Conservation (phyloP, 1,140 invertebrate species). For the Solen grandis region DNA sequence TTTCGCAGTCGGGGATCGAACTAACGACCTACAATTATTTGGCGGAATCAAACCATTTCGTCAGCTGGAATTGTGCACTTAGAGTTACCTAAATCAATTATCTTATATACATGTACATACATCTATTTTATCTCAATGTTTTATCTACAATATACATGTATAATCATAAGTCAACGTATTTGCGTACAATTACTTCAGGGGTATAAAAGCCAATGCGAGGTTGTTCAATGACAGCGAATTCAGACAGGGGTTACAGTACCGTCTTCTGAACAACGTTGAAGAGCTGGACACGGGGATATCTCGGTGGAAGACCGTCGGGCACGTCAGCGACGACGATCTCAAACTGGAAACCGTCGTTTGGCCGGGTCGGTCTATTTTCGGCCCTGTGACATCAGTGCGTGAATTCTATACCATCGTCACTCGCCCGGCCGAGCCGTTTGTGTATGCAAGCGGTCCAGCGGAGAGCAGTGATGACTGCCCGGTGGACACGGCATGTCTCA, state of each 20-base stretch:
- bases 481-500: constrained; percentile 88
- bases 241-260: constrained; percentile 6
- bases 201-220: too few species aligned
- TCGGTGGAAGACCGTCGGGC: constrained; percentile 84
- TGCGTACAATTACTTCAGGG: too few species aligned
- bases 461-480: constrained; percentile 61
- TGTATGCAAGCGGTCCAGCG: constrained; percentile 68
- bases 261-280: constrained; percentile 12
- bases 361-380: constrained; percentile 86
- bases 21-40: too few species aligned
- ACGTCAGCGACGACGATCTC: constrained; percentile 83
- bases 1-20: too few species aligned
- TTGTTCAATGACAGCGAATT: constrained; percentile 3
- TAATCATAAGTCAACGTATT: too few species aligned
- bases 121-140: too few species aligned
- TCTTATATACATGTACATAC: too few species aligned
- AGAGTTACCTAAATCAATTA: too few species aligned
- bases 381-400: constrained; percentile 77
- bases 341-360: constrained; percentile 91
- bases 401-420: constrained; percentile 91
- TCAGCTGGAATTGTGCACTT: too few species aligned
- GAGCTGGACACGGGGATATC: constrained; percentile 79
- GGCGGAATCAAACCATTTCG: too few species aligned
- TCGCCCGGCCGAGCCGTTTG: constrained; percentile 81
- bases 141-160: too few species aligned